Evolutionary conservation across 92 coral and sea anemone genomes (phyloP), one percentile per base, ranked within the genome.

Genomic region (Palythoa caribaeorum): DNA sequence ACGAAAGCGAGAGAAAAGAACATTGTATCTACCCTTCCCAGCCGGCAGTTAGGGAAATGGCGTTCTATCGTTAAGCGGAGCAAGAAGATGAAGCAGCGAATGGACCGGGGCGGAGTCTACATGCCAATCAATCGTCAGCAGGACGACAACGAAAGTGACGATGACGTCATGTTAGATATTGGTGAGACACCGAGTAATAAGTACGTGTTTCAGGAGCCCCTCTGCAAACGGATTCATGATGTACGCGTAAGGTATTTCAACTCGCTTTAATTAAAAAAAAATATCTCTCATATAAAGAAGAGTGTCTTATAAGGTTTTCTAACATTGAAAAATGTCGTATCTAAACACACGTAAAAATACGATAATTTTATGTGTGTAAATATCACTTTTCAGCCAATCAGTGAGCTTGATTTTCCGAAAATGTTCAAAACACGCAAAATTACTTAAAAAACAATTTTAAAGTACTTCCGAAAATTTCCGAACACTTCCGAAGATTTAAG

Each of bases 21-120:
- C 84, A 86, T 90, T 68, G 66, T 90, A 16, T 90, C 91, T 53
- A 53, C 79, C 54, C 90, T 93, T 21, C 96, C 96, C 10, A 93
- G 94, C 88, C 94, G 96, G 51, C 98, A 93, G 70, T 77, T 91
- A 10, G 85, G 94, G 71, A 57, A 83, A 35, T 94, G 95, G 98
- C 83, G 71, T 16, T 55, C 83, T 3, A 57, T 28, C 16, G 83
- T 78, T 0, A 78, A 57, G 50, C 66, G 83, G 13, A 13, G 40
- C 20, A 78, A 78, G 70, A 53, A 78, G 50, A 19, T 1, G 35
- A 17, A 50, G 35, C 69, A 12, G 83, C 71, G 83, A n/a, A 59
- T 35, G 71, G 19, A 78, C 70, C 19, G 21, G 83, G 83, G 83
- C 50, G 69, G 52, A 39, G 71, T 57, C 5, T 78, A 78, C 10